Base-by-base conservation (phyloP, 2,113 vertebrate species). In the Hydrochoerus hydrochaeris region DNA sequence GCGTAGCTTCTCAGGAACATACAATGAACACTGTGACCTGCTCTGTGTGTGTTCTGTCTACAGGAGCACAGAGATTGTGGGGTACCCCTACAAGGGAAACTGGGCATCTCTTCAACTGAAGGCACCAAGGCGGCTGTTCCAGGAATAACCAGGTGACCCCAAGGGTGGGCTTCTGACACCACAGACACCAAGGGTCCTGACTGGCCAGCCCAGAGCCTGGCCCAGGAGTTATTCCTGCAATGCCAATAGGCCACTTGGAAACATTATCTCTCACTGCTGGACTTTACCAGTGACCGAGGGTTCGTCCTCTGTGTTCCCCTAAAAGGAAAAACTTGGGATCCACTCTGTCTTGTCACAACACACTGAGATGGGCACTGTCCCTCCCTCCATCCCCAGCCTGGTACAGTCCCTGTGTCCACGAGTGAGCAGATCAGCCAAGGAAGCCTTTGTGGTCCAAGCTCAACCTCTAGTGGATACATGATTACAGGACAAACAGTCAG, bases 391-490 rank as follows among this genome's bases (percentile, higher is more conserved):
- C 32, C 10, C 0, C 19, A 90, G 63, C 71, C 69, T 69, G 92
- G 83, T 44, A 38, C 13, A 41, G 77, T 20, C 9, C 12, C 30
- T 52, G 63, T 94, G 78, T 88, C 93, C 89, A 84, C 32, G 57
- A 41, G 86, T 32, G 73, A 87, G 41, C 2, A 49, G 69, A 28
- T 73, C 81, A 41, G 82, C 69, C 26, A 73, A 71, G 67, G 77
- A 93, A 38, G 84, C 0, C 90, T 97, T 44, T 2, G 46, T 95
- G 80, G 93, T 91, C 98, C 93, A 97, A 97, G 96, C 83, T 97
- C 97, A 97, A 71, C 96, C 96, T 97, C 97, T 98, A 97, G 93
- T 97, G 96, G 97, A 97, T 95, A 88, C 73, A 96, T 0, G 49
- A 92, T 65, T 75, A 54, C 30, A 95, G 92, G 95, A 96, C 95